Evolutionary conservation across 2,888 invertebrate genomes (phyloP).

Genomic region (Metopia argyrocephala): DNA sequence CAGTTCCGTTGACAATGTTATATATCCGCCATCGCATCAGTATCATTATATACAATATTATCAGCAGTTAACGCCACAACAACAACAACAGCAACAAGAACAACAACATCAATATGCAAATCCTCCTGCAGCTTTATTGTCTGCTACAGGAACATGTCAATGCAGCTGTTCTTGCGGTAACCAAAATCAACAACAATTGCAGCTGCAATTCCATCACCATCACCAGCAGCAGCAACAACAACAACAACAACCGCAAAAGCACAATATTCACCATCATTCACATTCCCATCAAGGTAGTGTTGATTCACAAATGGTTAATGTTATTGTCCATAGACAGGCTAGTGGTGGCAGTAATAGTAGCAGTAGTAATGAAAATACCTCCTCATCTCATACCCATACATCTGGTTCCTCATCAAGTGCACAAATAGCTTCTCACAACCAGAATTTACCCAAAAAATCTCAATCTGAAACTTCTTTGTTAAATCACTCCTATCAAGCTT

Average conservation of each 20-base stretch:
- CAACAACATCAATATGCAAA: conserved; percentile 68
- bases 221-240: conserved; percentile 30
- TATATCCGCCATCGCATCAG: conserved; percentile 74
- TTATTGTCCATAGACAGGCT: conserved; percentile 73
- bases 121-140: conserved; percentile 45
- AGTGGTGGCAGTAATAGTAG: conserved; percentile 63
- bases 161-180: conserved; percentile 61
- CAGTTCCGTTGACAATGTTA: conserved; percentile 81
- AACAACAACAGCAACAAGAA: conserved; percentile 60
- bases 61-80: conserved; percentile 67
- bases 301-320: conserved; percentile 73
- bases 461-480: conserved; percentile 73
- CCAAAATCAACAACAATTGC: conserved; percentile 52
- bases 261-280: conserved; percentile 34
- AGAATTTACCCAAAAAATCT: conserved; percentile 59
- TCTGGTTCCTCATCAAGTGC: conserved; percentile 6
- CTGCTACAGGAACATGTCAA: conserved; percentile 44
- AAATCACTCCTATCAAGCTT: conserved; percentile 74
- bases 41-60: conserved; percentile 77
- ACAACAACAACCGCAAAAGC: conserved; percentile 32
- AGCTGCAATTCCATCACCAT: conserved; percentile 59
- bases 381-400: conserved; percentile 14
- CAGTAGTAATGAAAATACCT: conserved; percentile 48
- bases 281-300: conserved; percentile 66
- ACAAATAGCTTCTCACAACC: not conserved